Percentiles rank a stretch among this genome's conserved stretches.
These are phyloP conservation scores for Anableps anableps DNA, from an alignment of 2,797 vertebrate species.

Conservation along the genomic window DNA sequence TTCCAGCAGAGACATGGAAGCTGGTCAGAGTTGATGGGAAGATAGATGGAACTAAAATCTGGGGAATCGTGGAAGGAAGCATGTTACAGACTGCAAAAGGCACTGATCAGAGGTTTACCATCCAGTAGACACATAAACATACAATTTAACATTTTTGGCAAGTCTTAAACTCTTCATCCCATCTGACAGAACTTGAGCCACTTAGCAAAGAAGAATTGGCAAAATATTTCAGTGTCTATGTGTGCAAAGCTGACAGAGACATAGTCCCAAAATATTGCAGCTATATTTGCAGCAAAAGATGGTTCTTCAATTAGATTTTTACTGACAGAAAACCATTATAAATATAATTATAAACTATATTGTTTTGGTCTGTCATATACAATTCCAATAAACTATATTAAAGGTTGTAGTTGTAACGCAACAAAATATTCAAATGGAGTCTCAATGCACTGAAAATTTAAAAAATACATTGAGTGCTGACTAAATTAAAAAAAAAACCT, in stretches of 20 bases:
- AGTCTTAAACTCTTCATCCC: background rate
- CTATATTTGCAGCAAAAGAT: background rate
- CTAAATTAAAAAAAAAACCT: background rate
- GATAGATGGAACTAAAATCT: background rate
- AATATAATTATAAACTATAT: background rate
- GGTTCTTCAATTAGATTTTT: background rate
- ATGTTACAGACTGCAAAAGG: background rate
- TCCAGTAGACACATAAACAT: background rate
- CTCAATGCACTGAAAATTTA: background rate
- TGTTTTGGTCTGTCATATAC: background rate
- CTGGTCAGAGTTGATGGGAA: background rate
- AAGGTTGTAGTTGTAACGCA: background rate
- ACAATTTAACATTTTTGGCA: background rate
- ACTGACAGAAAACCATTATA: background rate
- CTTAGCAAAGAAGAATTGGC: background rate
- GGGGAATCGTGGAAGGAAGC: background rate
- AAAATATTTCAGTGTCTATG: background rate
- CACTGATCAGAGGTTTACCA: background rate
- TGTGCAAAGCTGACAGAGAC: background rate
- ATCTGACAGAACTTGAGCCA: background rate
- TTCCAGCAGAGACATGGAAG: background rate
- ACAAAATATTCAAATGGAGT: background rate
- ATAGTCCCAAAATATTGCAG: no score
- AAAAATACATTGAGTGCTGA: background rate
- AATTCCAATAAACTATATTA: background rate